phyloP scores from a whole-genome alignment of 1,140 invertebrate genomes.

The Tetragnatha versicolor region DNA sequence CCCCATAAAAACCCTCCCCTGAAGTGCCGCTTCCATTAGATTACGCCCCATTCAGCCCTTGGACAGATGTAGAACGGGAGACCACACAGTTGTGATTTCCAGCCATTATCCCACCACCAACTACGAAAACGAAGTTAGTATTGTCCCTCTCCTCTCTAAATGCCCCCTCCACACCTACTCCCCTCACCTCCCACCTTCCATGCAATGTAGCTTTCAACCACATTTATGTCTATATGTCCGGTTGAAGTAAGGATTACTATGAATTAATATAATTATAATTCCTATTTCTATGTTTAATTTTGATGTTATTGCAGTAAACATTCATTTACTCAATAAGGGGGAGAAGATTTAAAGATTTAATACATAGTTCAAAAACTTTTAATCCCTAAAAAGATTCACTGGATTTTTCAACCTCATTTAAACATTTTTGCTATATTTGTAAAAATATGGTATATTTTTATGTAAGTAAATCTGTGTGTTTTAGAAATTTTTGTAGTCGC shows the following conservation, averaged over 20 bases:
- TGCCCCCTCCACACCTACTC: no score
- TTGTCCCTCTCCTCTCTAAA: background rate
- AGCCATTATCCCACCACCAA: slow-evolving; percentile 8
- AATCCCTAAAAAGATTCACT: no score
- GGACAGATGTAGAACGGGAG: slow-evolving; percentile 19
- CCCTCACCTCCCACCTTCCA: background rate
- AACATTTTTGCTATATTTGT: no score
- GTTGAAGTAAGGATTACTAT: no score
- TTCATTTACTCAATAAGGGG: background rate
- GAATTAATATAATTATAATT: no score
- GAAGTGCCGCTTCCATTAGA: slow-evolving; percentile 40
- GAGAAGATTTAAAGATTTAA: background rate
- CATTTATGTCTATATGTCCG: no score
- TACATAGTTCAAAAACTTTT: background rate
- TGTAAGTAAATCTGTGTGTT: no score
- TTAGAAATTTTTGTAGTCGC: no score
- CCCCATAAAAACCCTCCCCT: background rate
- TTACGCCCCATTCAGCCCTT: slow-evolving; percentile 45
- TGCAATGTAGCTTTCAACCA: no score
- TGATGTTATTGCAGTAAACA: background rate
- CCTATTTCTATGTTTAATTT: no score
- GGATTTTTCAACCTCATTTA: no score
- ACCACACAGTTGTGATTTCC: slow-evolving; percentile 44
- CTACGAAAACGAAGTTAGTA: slow-evolving; percentile 32
- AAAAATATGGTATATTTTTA: no score